Base-by-base conservation (phyloP, 2,888 invertebrate genomes). In the Malthinus flaveolus region DNA sequence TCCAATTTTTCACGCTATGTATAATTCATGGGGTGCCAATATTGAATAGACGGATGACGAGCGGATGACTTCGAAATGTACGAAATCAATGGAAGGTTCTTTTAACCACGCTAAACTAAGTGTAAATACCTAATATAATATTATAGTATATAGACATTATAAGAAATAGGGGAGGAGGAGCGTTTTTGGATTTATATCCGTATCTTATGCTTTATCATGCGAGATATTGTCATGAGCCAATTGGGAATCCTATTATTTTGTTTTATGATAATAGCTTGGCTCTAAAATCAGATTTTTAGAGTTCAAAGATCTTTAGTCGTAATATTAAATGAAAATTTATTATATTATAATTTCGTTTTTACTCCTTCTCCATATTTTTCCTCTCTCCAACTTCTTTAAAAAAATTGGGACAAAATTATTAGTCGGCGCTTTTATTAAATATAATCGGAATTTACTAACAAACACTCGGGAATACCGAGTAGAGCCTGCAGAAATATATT, bases 21-120 rank as follows among this genome's bases (percentile, higher is more conserved):
- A 69, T 69, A 69, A 69, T 69, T 69, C 69, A 69, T 69, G 64
- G 63, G 59, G 61, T 61, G 66, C 61, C 68, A 65, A 69, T 69
- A 69, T 69, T 69, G 69, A 67, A 69, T 69, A 66, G 69, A 62
- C 60, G 61, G 63, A 66, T 67, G 66, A 67, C 66, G 63, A 64
- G 61, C 63, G 67, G 64, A 68, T 67, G 67, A 68, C 66, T 68
- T 65, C 64, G 62, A 67, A 23, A 67, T 68, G 66, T 67, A 59
- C 55, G 64, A 67, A 69, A 69, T 68, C 68, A 66, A 66, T 66
- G 66, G 23, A 66, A 60, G 39, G 65, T 66, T 59, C 64, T 59
- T 65, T 66, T 66, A 67, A 59, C 61, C 59, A 52, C 50, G 64
- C 63, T 64, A 65, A 66, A 66, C 65, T 64, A 64, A 66, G 65